Evolutionary conservation across 2,797 vertebrate genomes (phyloP), one percentile per base, ranked within the genome.

Genomic region (Vultur gryphus): DNA sequence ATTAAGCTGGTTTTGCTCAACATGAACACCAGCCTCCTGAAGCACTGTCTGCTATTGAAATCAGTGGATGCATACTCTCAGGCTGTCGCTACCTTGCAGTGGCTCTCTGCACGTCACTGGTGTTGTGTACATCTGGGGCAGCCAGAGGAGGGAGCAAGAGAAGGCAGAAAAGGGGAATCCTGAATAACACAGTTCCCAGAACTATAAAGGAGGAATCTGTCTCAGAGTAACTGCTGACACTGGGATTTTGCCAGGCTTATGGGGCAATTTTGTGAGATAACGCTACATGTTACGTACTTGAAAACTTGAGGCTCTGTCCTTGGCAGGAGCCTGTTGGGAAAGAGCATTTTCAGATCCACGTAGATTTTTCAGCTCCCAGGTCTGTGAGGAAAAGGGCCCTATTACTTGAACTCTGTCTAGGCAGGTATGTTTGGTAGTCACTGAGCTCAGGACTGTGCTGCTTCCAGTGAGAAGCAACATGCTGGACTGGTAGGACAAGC

Each of bases 41-140:
- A 91, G 79, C 61, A 29, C 61, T 79, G 44, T 81, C 87, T 91
- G 61, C 80, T 72, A 8, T 7, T 44, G 79, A 57, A 88, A 83
- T 78, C 59, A 92, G 78, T 33, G 64, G 70, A 67, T 89, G 77
- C 80, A 84, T 88, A 90, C 82, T 87, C 91, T 94, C 87, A 67
- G 90, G 87, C 95, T 96, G 75, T 94, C 52, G 92, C 67, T 95
- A 54, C 86, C 59, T 25, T 69, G 75, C 92, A 77, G 44, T 93
- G 81, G 82, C 46, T 92, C 75, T 79, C 70, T 89, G 46, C 4
- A 2, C 8, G 7, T 85, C 84, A 71, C 79, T 89, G 55, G 37
- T 76, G 49, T 3, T 66, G 19, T 51, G 26, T 61, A 44, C 43
- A 19, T 78, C 51, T 61, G 51, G 70, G 82, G 69, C 77, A 87